These are phyloP conservation scores for Gracilinanus agilis DNA, from an alignment of 2,113 vertebrate genomes.

Conservation along the genomic window DNA sequence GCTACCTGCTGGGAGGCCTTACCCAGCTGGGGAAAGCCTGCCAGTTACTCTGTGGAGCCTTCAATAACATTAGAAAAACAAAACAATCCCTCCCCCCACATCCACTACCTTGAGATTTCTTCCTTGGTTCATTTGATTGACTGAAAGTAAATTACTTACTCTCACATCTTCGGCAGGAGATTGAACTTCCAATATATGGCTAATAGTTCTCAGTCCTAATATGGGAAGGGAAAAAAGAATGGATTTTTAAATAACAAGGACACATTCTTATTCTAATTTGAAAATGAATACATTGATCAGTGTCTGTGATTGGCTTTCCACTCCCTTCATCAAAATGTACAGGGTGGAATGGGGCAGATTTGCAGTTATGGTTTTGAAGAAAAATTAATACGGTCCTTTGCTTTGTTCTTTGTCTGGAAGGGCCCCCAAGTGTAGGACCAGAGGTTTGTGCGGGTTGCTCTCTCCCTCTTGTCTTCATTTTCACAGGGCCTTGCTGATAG, in stretches of 20 bases:
- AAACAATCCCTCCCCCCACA: slow-evolving; percentile 70
- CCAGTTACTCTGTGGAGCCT: slow-evolving; percentile 85
- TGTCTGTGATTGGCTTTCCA: neutral
- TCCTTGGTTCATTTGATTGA: slow-evolving; percentile 70
- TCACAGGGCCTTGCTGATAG: neutral
- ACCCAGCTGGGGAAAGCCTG: slow-evolving; percentile 88
- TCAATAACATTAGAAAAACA: slow-evolving; percentile 77
- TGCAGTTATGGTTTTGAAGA: neutral
- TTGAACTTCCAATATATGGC: slow-evolving; percentile 35
- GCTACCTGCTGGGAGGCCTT: slow-evolving; percentile 92
- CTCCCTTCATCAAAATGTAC: slow-evolving; percentile 13
- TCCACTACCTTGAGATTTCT: slow-evolving; percentile 53
- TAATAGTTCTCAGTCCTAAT: slow-evolving; percentile 56
- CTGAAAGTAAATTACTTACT: slow-evolving; percentile 69
- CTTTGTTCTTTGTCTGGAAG: slow-evolving; percentile 24
- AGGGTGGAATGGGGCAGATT: slow-evolving; percentile 23
- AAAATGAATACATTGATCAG: slow-evolving; percentile 26
- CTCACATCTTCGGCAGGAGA: slow-evolving; percentile 45
- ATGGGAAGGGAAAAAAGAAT: slow-evolving; percentile 13
- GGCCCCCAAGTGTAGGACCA: neutral
- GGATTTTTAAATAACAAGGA: slow-evolving; percentile 10
- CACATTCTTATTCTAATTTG: slow-evolving; percentile 36
- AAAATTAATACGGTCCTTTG: slow-evolving; percentile 9
- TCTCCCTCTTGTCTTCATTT: slow-evolving; percentile 1
- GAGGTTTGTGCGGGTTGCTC: neutral